Conservation (phyloP, 2,797 vertebrate species). For the Sebastes paucispinis region DNA sequence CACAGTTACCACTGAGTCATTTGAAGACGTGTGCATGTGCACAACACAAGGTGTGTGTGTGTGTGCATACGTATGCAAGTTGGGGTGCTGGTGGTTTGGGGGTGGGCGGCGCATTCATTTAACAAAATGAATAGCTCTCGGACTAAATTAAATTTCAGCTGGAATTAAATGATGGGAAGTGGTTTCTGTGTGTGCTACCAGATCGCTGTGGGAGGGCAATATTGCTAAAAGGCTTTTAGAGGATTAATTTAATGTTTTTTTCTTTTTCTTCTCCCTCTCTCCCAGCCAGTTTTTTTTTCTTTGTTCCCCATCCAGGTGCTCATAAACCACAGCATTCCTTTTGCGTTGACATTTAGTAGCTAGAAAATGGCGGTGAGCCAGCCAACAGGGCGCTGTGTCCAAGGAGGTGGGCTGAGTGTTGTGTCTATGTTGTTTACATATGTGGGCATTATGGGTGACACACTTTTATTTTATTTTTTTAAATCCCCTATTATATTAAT, state of each 20-base stretch:
- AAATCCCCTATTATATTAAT: neutral
- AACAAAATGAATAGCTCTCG: constrained; percentile 85
- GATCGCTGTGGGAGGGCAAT: constrained; percentile 76
- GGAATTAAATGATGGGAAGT: constrained; percentile 81
- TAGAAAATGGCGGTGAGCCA: constrained; percentile 66
- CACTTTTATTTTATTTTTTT: constrained; percentile 33
- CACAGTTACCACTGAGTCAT: constrained; percentile 47
- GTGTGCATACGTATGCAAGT: constrained; percentile 45
- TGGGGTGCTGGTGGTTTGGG: constrained; percentile 30
- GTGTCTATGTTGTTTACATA: constrained; percentile 41
- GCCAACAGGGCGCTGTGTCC: constrained; percentile 42
- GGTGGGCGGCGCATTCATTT: constrained; percentile 74
- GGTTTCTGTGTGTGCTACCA: constrained; percentile 68
- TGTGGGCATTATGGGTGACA: constrained; percentile 15
- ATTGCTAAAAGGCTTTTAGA: constrained; percentile 87
- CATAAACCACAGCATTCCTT: constrained; percentile 72
- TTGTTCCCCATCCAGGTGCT: constrained; percentile 78
- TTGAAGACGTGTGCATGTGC: constrained; percentile 17
- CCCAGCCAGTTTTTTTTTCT: constrained; percentile 43
- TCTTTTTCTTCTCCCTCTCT: constrained; percentile 52
- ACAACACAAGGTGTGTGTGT: constrained; percentile 26
- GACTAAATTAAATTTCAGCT: constrained; percentile 85
- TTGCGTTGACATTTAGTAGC: constrained; percentile 69
- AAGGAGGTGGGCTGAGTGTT: constrained; percentile 51
- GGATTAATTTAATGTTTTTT: constrained; percentile 82